Base-by-base conservation (phyloP, 1,140 invertebrate species). In the Radopholus similis region DNA sequence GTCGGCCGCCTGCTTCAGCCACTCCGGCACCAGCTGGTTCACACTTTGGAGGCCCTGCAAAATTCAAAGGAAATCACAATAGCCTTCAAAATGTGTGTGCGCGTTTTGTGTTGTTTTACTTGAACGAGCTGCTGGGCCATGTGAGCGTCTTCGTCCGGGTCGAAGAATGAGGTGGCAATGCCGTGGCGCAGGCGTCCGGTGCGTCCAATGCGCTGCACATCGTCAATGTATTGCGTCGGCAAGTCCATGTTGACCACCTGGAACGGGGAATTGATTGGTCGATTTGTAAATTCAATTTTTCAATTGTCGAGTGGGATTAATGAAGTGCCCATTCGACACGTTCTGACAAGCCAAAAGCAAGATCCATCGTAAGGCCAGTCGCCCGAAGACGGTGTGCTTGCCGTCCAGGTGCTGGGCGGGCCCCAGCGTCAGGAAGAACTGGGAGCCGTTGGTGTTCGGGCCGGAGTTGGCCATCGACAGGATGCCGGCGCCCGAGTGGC, bases 351-450 rank as follows among this genome's bases (percentile, higher is more conserved):
- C n/a, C n/a, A n/a, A n/a, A n/a, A n/a, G n/a, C n/a, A n/a, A n/a
- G n/a, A n/a, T n/a, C n/a, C n/a, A n/a, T n/a, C n/a, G n/a, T n/a
- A n/a, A n/a, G n/a, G 66, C 64, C 9, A 87, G 71, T 57, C 86
- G 80, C 9, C 93, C 95, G 86, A 97, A 97, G 82, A 97, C 95
- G 8, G 93, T 87, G 84, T 98, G 94, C 84, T 97, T 96, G 37
- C 92, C 90, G 87, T 98, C 95, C 6, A 98, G 85, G 93, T 94
- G 97, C 75, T 96, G 93, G 5, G 93, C 95, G 5, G 95, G 93
- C 0, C 90, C 93, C 66, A 98, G 84, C 0, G 94, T 97, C 26
- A 98, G 93, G 78, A 97, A 98, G 86, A 98, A 98, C 82, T 98
- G 95, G 49, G 92, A 95, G 26, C 94, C 94, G 85, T 98, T 98